Base-by-base conservation (phyloP, 2,888 invertebrate species). In the Drepanosiphum platanoidis region DNA sequence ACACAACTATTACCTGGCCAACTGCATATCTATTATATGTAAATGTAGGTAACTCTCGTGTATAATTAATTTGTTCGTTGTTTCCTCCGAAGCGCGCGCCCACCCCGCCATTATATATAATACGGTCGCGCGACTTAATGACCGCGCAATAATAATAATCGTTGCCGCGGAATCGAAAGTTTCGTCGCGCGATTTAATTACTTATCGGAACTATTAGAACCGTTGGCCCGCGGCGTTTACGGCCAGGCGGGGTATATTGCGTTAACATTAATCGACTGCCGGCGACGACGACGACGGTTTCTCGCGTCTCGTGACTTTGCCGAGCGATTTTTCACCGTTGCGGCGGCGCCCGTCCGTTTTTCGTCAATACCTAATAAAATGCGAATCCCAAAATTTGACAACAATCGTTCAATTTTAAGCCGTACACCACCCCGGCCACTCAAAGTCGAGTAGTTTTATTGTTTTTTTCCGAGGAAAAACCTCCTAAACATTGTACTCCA, bases 171-270 rank as follows among this genome's bases (percentile, higher is more conserved):
- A 27, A 39, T 39, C 71, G 39, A 71, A 71, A 39, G 39, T 71
- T 71, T 71, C 39, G 39, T 39, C 52, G 39, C 27, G 18, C n/a
- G 27, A 71, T 39, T 39, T 71, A 71, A 71, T 71, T 71, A 71
- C 71, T 71, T n/a, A n/a, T 71, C 2, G 3, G 71, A 71, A 71
- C 71, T 71, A 27, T 71, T 71, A 39, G 39, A 71, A 39, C 52
- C 4, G 52, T 15, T 2, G 52, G 52, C 22, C 39, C 39, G 39
- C 7, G 27, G n/a, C 27, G 39, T 22, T 22, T 4, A 22, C 18
- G 52, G 5, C 18, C 15, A 27, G 27, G 27, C n/a, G 71, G 71
- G n/a, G 71, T 71, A 39, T 71, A 71, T 39, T 71, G 71, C 15
- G 27, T 71, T 15, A 27, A 71, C 39, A 71, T 71, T 71, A 71